Evolutionary conservation across 1,140 invertebrate species (phyloP).

Genomic region (Whitmania pigra): DNA sequence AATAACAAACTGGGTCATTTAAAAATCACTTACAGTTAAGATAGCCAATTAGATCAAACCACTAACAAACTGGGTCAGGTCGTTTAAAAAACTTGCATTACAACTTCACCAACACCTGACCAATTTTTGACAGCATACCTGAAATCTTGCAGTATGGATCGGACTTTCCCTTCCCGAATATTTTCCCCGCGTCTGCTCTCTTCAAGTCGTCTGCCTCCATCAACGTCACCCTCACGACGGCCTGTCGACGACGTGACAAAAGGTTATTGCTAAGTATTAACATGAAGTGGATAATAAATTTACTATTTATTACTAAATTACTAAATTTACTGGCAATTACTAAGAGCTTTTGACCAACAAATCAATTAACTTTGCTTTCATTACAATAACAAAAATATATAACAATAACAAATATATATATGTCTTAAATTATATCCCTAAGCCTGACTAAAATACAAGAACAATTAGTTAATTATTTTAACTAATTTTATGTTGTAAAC

Average conservation of each 20-base stretch:
- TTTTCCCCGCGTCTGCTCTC: constrained; percentile 59
- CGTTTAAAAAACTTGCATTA: too few relatives aligned
- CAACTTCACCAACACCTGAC: too few relatives aligned
- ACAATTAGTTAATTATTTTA: neutral
- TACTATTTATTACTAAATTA: too few relatives aligned
- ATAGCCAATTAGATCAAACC: neutral
- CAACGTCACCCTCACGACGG: constrained; percentile 57
- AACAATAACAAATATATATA: too few relatives aligned
- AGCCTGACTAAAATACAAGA: neutral
- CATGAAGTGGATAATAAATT: too few relatives aligned
- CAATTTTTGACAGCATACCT: neutral
- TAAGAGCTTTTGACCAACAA: too few relatives aligned
- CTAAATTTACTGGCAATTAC: too few relatives aligned
- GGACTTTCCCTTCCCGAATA: constrained; percentile 78
- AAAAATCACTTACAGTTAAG: neutral
- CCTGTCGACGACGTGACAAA: constrained; percentile 25
- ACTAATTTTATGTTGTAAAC: too few relatives aligned
- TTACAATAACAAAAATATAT: neutral
- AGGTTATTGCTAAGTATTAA: neutral
- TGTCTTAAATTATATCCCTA: neutral
- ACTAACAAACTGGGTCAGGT: neutral
- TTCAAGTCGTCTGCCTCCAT: constrained; percentile 84
- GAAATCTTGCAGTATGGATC: constrained; percentile 71
- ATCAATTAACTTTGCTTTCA: too few relatives aligned
- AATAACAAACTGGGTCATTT: neutral